Evolutionary conservation across 2,113 vertebrate genomes (phyloP).

Genomic region (Albula goreensis): DNA sequence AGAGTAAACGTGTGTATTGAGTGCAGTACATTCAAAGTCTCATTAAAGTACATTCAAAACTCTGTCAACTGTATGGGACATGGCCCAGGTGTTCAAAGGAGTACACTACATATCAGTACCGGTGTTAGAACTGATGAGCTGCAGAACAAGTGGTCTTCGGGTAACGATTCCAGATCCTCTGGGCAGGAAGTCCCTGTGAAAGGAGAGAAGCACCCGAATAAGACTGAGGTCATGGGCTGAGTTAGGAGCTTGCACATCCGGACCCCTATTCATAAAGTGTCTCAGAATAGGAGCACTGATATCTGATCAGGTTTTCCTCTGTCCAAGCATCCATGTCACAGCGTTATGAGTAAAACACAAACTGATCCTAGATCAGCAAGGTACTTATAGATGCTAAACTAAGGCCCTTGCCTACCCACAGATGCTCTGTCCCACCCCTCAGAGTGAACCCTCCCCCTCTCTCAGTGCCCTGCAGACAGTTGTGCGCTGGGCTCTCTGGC

Average conservation of each 20-base stretch:
- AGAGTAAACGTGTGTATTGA: not conserved
- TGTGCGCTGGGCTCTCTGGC: slow-evolving; percentile 2
- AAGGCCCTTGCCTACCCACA: not conserved
- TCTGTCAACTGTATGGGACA: not conserved
- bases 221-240: slow-evolving; percentile 22
- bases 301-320: no score
- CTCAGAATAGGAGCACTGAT: no score
- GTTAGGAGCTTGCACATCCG: not conserved
- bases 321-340: no score
- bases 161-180: slow-evolving; percentile 76
- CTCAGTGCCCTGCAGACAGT: not conserved
- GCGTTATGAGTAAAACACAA: no score
- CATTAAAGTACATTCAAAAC: not conserved
- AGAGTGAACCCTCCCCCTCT: not conserved
- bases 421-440: not conserved
- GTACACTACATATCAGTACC: slow-evolving; percentile 42
- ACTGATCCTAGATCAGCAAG: no score
- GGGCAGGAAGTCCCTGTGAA: slow-evolving; percentile 74
- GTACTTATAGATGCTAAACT: no score
- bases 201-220: not conserved
- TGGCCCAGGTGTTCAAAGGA: not conserved
- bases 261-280: no score
- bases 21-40: not conserved
- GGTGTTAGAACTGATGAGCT: slow-evolving; percentile 61
- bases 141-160: slow-evolving; percentile 71